Evolutionary conservation across 2,888 invertebrate genomes (phyloP), one percentile per base, ranked within the genome.

Genomic region (Catocala fraxini): DNA sequence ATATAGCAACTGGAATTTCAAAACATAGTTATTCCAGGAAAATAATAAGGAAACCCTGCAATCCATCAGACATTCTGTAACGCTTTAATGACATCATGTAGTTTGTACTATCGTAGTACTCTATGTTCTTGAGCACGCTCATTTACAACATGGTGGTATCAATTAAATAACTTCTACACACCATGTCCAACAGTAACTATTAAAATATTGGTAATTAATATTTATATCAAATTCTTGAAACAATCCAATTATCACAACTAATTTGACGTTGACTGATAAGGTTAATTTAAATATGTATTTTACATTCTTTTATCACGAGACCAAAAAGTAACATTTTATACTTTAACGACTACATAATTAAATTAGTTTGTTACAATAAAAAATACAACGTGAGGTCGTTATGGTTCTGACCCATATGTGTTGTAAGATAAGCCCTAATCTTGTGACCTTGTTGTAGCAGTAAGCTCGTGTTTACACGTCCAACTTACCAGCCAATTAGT

Each of bases 361-460:
- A 62, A 67, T 68, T 70, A 62, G 53, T 64, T 59, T 68, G 73
- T 68, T 60, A 65, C 68, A 71, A 64, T 65, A 76, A 70, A 75
- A 70, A 72, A 55, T 56, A 65, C 71, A 73, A 78, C 63, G 64
- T 70, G 71, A 63, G 75, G 69, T 80, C 70, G 63, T 67, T 69
- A 66, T 70, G 53, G 69, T 59, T 61, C 9, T 61, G 73, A 75
- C 76, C 79, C 68, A 68, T 68, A 62, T 56, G 63, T 42, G 64
- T 56, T 49, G 56, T 57, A 58, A 70, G 81, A 81, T 81, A 80
- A 79, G 71, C 56, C 56, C 39, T 76, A 77, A 79, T 76, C 77
- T 76, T 72, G 54, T 71, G 74, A 76, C 79, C 77, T 77, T 79
- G 77, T 76, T 79, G 71, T 59, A 65, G 65, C 65, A 59, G 60